Percentiles rank a stretch among this genome's conserved stretches.
These are phyloP conservation scores for Atherinomorus stipes DNA, from an alignment of 2,113 vertebrate genomes.

Conservation along the genomic window DNA sequence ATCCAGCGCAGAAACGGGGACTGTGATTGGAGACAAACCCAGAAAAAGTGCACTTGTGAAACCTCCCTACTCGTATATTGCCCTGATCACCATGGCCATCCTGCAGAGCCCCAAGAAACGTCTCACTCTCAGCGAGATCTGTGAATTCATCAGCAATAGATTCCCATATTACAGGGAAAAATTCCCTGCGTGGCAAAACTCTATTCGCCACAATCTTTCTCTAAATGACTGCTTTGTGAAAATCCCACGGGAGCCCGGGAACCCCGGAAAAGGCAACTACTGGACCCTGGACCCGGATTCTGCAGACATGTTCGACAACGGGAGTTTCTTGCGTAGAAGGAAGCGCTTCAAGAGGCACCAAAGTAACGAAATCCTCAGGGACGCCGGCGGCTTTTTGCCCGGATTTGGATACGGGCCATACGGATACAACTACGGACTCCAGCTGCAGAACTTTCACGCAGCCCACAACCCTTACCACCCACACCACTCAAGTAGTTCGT, in stretches of 20 bases:
- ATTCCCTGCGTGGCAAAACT: constrained; percentile 96
- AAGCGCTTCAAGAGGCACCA: constrained; percentile 96
- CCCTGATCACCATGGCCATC: constrained; percentile 97
- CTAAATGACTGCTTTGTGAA: constrained; percentile 96
- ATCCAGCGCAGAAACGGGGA: constrained; percentile 60
- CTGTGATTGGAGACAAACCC: constrained; percentile 82
- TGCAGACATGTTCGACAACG: constrained; percentile 96
- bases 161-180: constrained; percentile 97
- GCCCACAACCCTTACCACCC: constrained; percentile 82
- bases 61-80: constrained; percentile 96
- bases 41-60: constrained; percentile 88
- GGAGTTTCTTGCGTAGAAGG: constrained; percentile 91
- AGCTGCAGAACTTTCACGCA: constrained; percentile 91
- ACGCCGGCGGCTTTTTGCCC: constrained; percentile 91
- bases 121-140: constrained; percentile 96
- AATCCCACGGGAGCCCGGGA: constrained; percentile 91
- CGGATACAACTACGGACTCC: constrained; percentile 95
- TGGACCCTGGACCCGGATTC: constrained; percentile 97
- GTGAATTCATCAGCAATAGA: constrained; percentile 95
- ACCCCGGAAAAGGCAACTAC: constrained; percentile 95
- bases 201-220: constrained; percentile 93
- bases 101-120: constrained; percentile 96
- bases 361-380: constrained; percentile 89
- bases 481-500: constrained; percentile 83
- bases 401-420: constrained; percentile 96